Evolutionary conservation across 2,888 invertebrate genomes (phyloP).

Genomic region (Gisinianus flammeolus): DNA sequence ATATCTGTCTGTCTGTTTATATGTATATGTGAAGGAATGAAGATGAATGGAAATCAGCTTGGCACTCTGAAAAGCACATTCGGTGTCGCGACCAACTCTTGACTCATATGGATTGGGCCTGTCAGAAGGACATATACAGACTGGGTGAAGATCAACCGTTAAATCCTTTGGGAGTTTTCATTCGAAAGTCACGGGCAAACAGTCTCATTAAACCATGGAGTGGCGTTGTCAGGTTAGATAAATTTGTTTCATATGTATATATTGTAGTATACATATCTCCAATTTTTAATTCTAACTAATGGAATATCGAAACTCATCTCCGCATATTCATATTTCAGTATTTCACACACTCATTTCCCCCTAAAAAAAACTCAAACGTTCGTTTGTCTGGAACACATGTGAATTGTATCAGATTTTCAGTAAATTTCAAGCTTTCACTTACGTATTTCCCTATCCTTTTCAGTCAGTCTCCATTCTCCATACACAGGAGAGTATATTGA

Average conservation of each 20-base stretch:
- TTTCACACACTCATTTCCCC: no score
- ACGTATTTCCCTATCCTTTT: no score
- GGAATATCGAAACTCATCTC: no score
- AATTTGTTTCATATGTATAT: not conserved
- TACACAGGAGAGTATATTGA: not conserved
- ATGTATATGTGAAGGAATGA: slow-evolving; percentile 62
- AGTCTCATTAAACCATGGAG: slow-evolving; percentile 58
- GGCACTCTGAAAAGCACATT: slow-evolving; percentile 68
- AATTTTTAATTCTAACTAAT: no score
- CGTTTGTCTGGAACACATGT: no score
- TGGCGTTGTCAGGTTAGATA: slow-evolving; percentile 54
- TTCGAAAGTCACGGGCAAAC: slow-evolving; percentile 52
- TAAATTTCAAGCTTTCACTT: no score
- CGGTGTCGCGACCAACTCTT: slow-evolving; percentile 68
- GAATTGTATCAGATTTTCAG: no score
- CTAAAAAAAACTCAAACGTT: no score
- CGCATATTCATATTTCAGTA: no score
- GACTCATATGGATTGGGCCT: slow-evolving; percentile 69
- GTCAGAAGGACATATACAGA: slow-evolving; percentile 70
- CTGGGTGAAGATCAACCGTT: slow-evolving; percentile 53
- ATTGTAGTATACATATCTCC: no score
- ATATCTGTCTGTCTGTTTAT: not conserved
- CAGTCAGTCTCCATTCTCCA: not conserved
- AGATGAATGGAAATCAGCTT: slow-evolving; percentile 68
- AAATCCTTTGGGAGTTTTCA: slow-evolving; percentile 46